Base-by-base conservation (phyloP, 2,797 vertebrate species). In the Scomberomorus guttatus region DNA sequence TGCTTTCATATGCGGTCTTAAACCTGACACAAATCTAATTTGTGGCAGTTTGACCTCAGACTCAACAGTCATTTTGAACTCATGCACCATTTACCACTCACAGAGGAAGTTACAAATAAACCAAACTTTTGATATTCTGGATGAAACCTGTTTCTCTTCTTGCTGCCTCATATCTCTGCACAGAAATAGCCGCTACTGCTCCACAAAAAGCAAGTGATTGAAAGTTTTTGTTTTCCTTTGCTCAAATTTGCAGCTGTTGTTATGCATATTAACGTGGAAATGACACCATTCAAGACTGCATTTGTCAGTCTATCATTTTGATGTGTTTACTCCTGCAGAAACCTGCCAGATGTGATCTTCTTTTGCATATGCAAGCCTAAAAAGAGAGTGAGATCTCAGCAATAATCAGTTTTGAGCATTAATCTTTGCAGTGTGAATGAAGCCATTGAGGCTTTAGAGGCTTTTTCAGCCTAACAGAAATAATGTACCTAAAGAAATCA, bases 41-140 rank as follows among this genome's bases (percentile, higher is more conserved):
- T n/a, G n/a, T 15, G 42, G 15, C 51, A 51, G 20, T 6, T 1
- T 39, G n/a, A 70, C 39, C 42, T 66, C 63, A 0, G 20, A 11
- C 59, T 60, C 66, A 12, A 27, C 62, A 42, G 32, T 79, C 72
- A 29, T 58, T 81, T 8, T 78, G 54, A 69, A 27, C 55, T 62
- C 4, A 2, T 37, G 73, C 56, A 25, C 37, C 18, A 1, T 51
- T 77, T 46, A 37, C 61, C 1, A 22, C 65, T 72, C 15, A 13
- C 44, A 50, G 29, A 44, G 56, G 63, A 82, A 82, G 72, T 50
- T 48, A 17, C 5, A 3, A 42, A 50, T 55, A 44, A 44, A 48
- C 59, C 66, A 12, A 78, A 68, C 29, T 67, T 42, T 24, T 20
- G 22, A 22, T 46, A 11, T 44, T 20, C 20, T 29, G 37, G 32